These are phyloP conservation scores for Gambusia yucatana DNA, from an alignment of 2,797 vertebrate genomes.

Conservation along the genomic window DNA sequence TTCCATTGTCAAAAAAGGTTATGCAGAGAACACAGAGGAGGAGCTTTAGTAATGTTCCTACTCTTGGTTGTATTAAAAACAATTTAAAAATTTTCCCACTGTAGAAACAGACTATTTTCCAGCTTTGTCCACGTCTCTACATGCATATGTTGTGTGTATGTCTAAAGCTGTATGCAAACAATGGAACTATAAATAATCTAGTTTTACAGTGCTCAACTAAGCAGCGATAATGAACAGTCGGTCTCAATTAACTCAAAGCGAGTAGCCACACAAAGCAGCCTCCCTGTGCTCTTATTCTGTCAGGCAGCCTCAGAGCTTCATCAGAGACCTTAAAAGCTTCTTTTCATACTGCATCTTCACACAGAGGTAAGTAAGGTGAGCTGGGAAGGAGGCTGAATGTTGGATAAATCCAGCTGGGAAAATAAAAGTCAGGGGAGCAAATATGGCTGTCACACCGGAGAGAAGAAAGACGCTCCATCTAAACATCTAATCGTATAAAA, in stretches of 20 bases:
- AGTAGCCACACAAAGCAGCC: constrained; percentile 45
- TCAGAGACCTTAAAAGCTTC: constrained; percentile 49
- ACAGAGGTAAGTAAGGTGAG: constrained; percentile 44
- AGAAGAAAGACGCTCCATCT: neutral
- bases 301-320: constrained; percentile 61
- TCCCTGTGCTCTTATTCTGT: constrained; percentile 59
- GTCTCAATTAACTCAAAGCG: constrained; percentile 67
- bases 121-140: neutral
- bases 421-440: neutral
- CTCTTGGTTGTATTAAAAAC: neutral
- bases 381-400: constrained; percentile 5
- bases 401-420: constrained; percentile 9
- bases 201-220: constrained; percentile 53
- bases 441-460: neutral
- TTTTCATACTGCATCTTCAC: constrained; percentile 37
- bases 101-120: neutral
- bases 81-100: neutral
- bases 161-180: constrained; percentile 33
- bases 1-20: neutral
- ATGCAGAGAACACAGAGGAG: neutral
- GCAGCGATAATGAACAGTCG: constrained; percentile 66
- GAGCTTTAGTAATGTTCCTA: neutral
- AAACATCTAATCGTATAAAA: neutral
- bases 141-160: constrained; percentile 22
- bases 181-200: constrained; percentile 51